A percentile compares a stretch with the other conserved stretches of the same genome.
phyloP scores from a whole-genome alignment of 2,797 vertebrate species.

The Peromyscus eremicus region DNA sequence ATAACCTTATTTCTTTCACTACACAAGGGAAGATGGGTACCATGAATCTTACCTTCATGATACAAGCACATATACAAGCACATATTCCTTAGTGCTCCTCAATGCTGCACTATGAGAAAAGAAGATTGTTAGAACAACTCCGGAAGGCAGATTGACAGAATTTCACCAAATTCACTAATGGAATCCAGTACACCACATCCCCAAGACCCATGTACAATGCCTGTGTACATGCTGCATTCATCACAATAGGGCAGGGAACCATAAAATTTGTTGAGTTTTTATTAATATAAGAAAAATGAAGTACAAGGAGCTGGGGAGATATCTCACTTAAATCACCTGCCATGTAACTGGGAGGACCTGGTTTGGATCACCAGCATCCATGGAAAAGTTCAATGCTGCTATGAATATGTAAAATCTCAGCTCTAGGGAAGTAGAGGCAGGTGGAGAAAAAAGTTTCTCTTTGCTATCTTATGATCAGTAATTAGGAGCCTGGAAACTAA shows the following conservation, averaged over 20 bases:
- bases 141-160: too few species aligned
- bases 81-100: not conserved
- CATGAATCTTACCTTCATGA: not conserved
- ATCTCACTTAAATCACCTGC: not conserved
- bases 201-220: not conserved
- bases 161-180: not conserved
- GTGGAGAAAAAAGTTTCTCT: not conserved
- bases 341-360: not conserved
- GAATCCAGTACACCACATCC: not conserved
- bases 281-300: not conserved
- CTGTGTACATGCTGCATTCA: not conserved
- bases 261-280: not conserved
- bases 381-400: not conserved
- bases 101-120: not conserved
- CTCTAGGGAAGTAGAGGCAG: not conserved
- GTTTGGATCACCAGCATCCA: not conserved
- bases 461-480: not conserved
- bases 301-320: not conserved
- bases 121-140: not conserved
- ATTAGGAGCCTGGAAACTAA: not conserved
- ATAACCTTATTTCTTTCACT: not conserved
- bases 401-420: not conserved
- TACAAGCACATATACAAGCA: not conserved
- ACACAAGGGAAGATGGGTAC: too few species aligned
- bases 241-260: not conserved